phyloP scores from a whole-genome alignment of 2,888 invertebrate species.

The Antheraea yamamai region DNA sequence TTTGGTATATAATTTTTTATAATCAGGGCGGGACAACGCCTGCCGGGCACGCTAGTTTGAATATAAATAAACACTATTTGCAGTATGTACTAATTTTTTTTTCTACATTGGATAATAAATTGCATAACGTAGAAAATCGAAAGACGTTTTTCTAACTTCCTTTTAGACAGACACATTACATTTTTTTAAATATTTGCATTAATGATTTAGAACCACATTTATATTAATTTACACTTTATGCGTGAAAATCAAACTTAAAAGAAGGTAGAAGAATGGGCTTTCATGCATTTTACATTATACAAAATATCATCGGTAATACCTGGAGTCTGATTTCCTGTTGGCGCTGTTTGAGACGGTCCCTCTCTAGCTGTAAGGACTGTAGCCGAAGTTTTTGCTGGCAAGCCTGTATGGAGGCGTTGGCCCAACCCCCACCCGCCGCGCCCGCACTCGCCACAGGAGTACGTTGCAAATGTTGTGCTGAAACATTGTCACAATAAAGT shows the following conservation, averaged over 20 bases:
- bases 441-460: constrained; percentile 81
- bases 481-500: constrained; percentile 28
- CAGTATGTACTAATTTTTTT: neutral
- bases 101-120: too few species aligned
- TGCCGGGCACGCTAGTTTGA: neutral
- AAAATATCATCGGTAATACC: constrained; percentile 68
- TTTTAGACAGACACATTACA: too few species aligned
- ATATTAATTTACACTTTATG: neutral
- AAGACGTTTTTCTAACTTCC: too few species aligned
- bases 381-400: constrained; percentile 90
- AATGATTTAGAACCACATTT: too few species aligned
- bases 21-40: too few species aligned
- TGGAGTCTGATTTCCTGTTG: constrained; percentile 95
- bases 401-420: constrained; percentile 83
- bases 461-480: constrained; percentile 82
- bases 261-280: neutral
- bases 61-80: neutral
- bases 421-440: constrained; percentile 82
- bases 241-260: neutral
- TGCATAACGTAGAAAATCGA: too few species aligned
- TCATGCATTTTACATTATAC: neutral
- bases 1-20: too few species aligned
- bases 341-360: constrained; percentile 93
- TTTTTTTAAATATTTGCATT: too few species aligned
- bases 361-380: constrained; percentile 92